phyloP scores from a whole-genome alignment of 1,140 invertebrate species.

The Argopecten irradians region DNA sequence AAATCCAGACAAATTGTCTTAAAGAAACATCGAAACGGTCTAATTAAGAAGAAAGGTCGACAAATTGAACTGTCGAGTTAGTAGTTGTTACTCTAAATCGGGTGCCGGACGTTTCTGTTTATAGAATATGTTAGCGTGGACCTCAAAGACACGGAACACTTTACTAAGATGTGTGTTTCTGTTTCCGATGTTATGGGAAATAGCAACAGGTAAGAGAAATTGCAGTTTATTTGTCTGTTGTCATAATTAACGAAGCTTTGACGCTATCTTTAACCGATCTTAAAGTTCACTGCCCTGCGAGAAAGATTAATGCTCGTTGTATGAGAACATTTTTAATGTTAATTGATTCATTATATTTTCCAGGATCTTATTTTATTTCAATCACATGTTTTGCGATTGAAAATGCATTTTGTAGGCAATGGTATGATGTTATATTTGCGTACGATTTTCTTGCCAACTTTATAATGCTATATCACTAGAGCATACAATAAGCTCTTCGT shows the following conservation, averaged over 20 bases:
- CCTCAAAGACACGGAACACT: not conserved
- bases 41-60: not conserved
- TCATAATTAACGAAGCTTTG: not conserved
- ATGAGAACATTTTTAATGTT: too few species aligned
- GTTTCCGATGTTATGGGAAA: not conserved
- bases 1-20: not conserved
- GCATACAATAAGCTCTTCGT: too few species aligned
- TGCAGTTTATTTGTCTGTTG: not conserved
- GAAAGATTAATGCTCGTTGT: too few species aligned
- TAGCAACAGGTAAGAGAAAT: not conserved
- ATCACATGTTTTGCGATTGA: too few species aligned
- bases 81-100: not conserved
- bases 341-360: too few species aligned
- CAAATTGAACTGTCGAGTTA: too few species aligned
- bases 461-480: too few species aligned
- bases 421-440: too few species aligned
- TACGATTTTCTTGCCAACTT: too few species aligned
- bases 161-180: not conserved
- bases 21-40: not conserved
- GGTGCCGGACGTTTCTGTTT: not conserved
- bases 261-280: not conserved
- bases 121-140: not conserved
- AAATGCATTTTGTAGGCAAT: too few species aligned
- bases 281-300: not conserved
- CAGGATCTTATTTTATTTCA: too few species aligned